Base-by-base conservation (phyloP, 2,113 vertebrate species). In the Myrmecophaga tridactyla region DNA sequence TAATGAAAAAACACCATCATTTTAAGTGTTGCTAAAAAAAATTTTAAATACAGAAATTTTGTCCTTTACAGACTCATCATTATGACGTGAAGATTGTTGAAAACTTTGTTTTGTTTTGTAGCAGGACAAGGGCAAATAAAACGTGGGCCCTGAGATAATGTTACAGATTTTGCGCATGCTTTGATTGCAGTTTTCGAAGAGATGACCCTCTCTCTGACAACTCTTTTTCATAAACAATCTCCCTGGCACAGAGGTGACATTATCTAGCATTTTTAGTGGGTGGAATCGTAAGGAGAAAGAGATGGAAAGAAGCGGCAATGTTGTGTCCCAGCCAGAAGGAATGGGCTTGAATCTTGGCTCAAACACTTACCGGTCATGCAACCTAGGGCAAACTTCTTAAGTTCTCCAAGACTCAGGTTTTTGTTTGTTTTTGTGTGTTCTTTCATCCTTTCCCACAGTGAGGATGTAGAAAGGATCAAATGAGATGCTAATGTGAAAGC, bases 211-310 rank as follows among this genome's bases (percentile, higher is more conserved):
- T 78, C 63, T 12, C 8, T 41, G 2, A 60, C 3, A 21, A 5
- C 0, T 60, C 7, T 7, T 25, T 48, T 27, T n/a, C 7, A 6
- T 17, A 9, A 23, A 31, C 0, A 0, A 4, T 41, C 51, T 15
- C 10, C 31, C 51, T 46, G 10, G 23, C 43, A 20, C 14, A 46
- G 43, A 29, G 9, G 2, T 39, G 82, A 73, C 6, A 20, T 13
- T 46, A 63, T 1, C 51, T 58, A 9, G 25, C 5, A 21, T 48
- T 69, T 72, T 46, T 70, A 48, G 46, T 43, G n/a, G 34, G 43
- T n/a, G 20, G 34, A 10, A 6, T 84, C 51, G 56, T 13, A 6
- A 36, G 41, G 6, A 76, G 29, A 72, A 27, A 39, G 60, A 3
- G 13, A 8, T 18, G 53, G 51, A 73, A 83, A 11, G 63, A 62